phyloP scores from a whole-genome alignment of 2,113 vertebrate genomes.

The Lepidothrix coronata region DNA sequence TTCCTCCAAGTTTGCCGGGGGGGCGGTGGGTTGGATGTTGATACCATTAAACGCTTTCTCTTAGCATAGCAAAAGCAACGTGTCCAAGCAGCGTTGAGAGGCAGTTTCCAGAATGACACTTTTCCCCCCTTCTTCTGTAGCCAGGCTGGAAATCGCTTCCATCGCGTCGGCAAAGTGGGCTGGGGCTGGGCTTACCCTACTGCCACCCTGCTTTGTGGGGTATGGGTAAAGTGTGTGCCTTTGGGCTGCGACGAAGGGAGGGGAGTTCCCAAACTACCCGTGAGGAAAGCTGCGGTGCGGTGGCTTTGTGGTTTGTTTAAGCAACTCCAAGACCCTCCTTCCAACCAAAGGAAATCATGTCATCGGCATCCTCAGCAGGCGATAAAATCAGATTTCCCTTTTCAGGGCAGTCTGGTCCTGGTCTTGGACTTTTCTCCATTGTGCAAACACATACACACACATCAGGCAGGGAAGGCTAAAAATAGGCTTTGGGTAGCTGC shows the following conservation, averaged over 20 bases:
- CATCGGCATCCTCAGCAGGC: slow-evolving; percentile 24
- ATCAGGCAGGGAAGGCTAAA: slow-evolving; percentile 30
- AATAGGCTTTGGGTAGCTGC: slow-evolving; percentile 45
- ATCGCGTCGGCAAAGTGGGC: not conserved
- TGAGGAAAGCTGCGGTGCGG: not conserved
- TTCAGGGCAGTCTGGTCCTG: slow-evolving; percentile 14
- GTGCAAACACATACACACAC: slow-evolving; percentile 18
- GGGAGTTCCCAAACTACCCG: not conserved
- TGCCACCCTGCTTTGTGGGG: not conserved
- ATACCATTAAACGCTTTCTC: not conserved
- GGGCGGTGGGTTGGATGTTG: not conserved
- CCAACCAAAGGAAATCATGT: slow-evolving; percentile 48
- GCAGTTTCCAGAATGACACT: not conserved
- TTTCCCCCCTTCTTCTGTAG: not conserved
- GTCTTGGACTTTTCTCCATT: slow-evolving; percentile 45
- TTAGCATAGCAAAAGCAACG: not conserved
- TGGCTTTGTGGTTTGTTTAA: not conserved
- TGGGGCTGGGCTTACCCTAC: not conserved
- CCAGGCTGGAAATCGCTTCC: not conserved
- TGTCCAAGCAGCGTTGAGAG: not conserved
- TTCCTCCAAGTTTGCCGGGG: not conserved
- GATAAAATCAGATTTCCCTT: slow-evolving; percentile 68
- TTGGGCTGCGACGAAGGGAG: not conserved
- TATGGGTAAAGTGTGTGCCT: not conserved
- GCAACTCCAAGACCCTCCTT: slow-evolving; percentile 35